Evolutionary conservation across 2,113 vertebrate species (phyloP).

Genomic region (Alligator mississippiensis): DNA sequence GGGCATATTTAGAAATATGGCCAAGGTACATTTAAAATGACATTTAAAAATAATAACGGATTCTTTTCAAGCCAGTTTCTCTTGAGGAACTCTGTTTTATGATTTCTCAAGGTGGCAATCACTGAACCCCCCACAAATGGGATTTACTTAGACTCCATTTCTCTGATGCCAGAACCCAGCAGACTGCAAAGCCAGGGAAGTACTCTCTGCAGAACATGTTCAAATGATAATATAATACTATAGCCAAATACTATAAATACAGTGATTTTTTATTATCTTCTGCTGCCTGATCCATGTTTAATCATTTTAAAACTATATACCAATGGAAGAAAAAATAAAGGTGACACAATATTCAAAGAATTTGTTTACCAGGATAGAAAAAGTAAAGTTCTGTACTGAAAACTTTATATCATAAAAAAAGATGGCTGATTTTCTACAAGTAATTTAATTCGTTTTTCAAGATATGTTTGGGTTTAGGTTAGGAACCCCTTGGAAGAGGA

Average conservation of each 20-base stretch:
- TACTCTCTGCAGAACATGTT: neutral
- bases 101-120: neutral
- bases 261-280: neutral
- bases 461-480: neutral
- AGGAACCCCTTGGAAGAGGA: neutral
- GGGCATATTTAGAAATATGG: too few species aligned
- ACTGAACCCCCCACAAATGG: neutral
- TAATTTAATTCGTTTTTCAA: slow-evolving; percentile 22
- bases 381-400: neutral
- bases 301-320: slow-evolving; percentile 23
- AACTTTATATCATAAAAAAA: neutral
- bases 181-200: neutral
- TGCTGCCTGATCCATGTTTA: neutral
- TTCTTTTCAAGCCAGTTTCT: neutral
- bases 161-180: neutral
- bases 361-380: neutral
- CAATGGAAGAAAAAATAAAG: neutral
- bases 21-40: neutral
- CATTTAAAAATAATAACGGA: neutral
- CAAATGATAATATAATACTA: neutral
- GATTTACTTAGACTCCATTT: neutral
- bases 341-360: neutral
- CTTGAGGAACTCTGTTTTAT: neutral
- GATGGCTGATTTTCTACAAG: neutral
- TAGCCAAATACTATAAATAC: neutral